Percentiles rank a stretch among this genome's conserved stretches.
Evolutionary conservation across 2,113 vertebrate genomes (phyloP).

Genomic region (Eretmochelys imbricata): DNA sequence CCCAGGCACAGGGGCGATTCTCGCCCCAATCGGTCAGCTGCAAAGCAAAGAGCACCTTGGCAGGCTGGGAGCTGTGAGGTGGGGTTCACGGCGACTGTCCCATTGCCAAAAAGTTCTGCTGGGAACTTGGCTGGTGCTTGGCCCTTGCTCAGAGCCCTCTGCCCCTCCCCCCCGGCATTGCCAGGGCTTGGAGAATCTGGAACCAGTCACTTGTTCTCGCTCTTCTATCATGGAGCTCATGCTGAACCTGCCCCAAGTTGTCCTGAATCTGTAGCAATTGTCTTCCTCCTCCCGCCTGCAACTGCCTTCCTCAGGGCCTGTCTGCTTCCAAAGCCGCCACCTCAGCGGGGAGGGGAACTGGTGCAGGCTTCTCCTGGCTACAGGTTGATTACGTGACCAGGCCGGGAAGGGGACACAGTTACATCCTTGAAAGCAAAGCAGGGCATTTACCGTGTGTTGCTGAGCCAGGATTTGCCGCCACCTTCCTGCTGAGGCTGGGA

Average conservation of each 20-base stretch:
- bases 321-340: background rate
- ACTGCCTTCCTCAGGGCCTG: background rate
- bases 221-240: background rate
- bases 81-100: background rate
- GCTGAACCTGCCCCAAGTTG: background rate
- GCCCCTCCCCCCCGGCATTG: background rate
- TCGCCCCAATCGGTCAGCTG: constrained; percentile 1
- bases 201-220: background rate
- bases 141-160: background rate
- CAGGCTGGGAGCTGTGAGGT: background rate
- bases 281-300: background rate
- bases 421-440: background rate
- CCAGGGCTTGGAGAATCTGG: background rate
- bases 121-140: background rate
- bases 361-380: background rate
- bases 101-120: background rate
- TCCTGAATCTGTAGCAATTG: background rate
- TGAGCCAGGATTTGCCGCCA: no score
- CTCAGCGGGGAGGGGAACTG: background rate
- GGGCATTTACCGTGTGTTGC: background rate
- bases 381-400: background rate
- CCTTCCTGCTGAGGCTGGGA: background rate
- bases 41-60: background rate
- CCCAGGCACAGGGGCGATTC: background rate
- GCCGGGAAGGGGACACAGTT: background rate